Conservation (phyloP, 2,797 vertebrate genomes). For the Ispidina lecontei region DNA sequence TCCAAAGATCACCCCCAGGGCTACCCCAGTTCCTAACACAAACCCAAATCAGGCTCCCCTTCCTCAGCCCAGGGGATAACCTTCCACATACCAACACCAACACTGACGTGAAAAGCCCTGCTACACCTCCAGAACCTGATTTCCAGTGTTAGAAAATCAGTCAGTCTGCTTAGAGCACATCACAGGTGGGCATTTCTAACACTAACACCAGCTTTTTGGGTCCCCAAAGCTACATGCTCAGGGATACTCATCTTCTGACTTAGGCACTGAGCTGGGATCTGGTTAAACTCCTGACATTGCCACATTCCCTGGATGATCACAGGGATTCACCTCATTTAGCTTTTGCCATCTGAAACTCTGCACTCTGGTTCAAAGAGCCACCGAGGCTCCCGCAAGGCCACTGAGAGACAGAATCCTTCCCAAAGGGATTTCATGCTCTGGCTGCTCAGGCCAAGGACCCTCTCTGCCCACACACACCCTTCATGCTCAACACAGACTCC, state of each 20-base stretch:
- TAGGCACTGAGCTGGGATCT: not conserved
- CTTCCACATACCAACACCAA: not conserved
- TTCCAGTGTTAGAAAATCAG: not conserved
- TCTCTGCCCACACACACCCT: not conserved
- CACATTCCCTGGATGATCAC: not conserved
- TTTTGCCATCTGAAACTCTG: not conserved
- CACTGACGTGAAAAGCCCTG: not conserved
- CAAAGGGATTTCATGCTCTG: not conserved
- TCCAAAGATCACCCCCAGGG: fast-evolving
- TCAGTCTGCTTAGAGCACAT: not conserved
- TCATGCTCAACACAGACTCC: not conserved
- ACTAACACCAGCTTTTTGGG: not conserved
- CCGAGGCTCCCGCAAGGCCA: not conserved
- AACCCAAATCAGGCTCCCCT: not conserved
- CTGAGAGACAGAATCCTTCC: not conserved
- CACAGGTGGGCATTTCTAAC: not conserved
- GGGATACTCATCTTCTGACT: not conserved
- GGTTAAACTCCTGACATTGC: not conserved
- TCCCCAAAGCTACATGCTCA: not conserved
- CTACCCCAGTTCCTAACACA: not conserved
- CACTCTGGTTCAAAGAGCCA: not conserved
- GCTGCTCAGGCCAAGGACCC: not conserved
- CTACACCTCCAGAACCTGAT: not conserved
- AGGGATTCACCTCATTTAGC: not conserved
- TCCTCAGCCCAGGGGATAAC: not conserved